Evolutionary conservation across 2,113 vertebrate species (phyloP).

Genomic region (Ophthalmotilapia sp.): DNA sequence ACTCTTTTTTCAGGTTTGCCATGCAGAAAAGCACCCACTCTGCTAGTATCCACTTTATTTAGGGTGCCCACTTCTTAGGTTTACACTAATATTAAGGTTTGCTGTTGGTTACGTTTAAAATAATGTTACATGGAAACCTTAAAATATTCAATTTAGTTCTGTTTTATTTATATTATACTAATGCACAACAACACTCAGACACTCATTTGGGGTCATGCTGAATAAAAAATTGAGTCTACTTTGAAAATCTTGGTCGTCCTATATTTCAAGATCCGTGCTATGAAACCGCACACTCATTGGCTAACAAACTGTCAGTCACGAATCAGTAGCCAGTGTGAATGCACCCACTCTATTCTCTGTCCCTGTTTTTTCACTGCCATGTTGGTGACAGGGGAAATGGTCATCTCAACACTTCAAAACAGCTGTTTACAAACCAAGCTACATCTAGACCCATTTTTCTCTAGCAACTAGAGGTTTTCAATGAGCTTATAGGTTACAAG

Average conservation of each 20-base stretch:
- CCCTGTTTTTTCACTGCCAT: background rate
- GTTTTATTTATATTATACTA: background rate
- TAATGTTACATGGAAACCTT: background rate
- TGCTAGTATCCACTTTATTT: background rate
- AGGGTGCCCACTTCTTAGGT: background rate
- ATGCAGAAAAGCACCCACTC: background rate
- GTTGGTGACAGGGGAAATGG: background rate
- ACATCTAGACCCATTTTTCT: background rate
- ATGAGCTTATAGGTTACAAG: background rate
- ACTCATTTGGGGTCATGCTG: background rate
- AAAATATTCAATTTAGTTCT: background rate
- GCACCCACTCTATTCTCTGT: background rate
- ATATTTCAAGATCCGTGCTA: background rate
- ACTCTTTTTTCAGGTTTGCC: background rate
- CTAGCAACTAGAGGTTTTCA: background rate
- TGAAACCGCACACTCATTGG: background rate
- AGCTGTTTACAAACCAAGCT: background rate
- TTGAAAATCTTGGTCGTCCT: background rate
- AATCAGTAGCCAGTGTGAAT: background rate
- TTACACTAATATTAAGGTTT: background rate
- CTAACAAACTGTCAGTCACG: background rate
- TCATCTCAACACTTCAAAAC: background rate
- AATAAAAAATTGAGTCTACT: background rate
- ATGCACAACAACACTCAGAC: background rate
- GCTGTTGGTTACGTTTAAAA: background rate